Conservation (phyloP, 2,113 vertebrate species). For the Notechis scutatus region DNA sequence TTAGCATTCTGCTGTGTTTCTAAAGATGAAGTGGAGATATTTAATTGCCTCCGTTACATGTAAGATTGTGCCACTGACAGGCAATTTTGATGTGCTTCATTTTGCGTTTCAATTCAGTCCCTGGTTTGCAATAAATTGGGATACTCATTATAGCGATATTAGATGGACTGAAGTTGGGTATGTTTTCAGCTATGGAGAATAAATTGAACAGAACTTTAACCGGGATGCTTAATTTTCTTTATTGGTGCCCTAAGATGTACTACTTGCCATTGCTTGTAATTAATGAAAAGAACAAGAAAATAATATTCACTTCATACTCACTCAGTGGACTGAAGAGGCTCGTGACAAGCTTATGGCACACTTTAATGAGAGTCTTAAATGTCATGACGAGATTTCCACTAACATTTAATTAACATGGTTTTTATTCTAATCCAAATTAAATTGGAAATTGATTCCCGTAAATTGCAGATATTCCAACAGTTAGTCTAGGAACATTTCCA, state of each 20-base stretch:
- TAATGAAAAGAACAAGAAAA: constrained; percentile 15
- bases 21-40: not conserved
- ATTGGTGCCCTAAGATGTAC: not conserved
- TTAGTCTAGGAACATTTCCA: not conserved
- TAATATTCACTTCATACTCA: not conserved
- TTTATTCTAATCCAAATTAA: not conserved
- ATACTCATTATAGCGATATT: not conserved
- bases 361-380: constrained; percentile 9
- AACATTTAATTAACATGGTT: not conserved
- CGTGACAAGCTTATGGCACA: not conserved
- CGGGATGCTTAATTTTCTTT: constrained; percentile 17
- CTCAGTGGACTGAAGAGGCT: constrained; percentile 6
- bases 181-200: not conserved
- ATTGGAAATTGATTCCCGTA: not conserved
- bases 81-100: not conserved
- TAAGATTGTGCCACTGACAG: not conserved
- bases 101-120: not conserved
- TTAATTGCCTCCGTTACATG: not conserved
- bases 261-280: not conserved
- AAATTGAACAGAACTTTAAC: constrained; percentile 13
- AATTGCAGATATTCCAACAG: not conserved
- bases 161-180: not conserved
- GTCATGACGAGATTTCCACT: not conserved
- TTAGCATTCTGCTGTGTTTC: not conserved
- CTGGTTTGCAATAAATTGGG: not conserved